Evolutionary conservation across 2,113 vertebrate genomes (phyloP).

Genomic region (Crypturellus undulatus): DNA sequence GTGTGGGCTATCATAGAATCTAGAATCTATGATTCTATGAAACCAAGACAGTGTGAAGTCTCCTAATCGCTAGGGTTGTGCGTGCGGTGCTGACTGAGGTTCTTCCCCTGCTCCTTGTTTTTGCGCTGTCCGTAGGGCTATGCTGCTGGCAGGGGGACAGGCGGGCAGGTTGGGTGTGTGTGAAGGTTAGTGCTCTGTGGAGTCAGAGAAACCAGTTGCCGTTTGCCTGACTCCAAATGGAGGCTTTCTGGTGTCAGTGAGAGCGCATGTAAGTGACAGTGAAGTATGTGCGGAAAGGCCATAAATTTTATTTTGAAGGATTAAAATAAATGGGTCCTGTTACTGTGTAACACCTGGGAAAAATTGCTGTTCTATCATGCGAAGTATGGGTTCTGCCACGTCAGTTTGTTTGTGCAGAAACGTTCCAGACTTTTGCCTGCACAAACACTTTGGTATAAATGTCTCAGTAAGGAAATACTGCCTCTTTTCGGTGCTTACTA

Average conservation of each 20-base stretch:
- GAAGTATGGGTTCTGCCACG: background rate
- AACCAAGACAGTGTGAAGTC: background rate
- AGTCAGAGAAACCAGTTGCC: background rate
- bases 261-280: background rate
- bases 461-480: background rate
- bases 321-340: background rate
- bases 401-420: background rate
- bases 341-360: background rate
- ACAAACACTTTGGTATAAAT: background rate
- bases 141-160: background rate
- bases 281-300: background rate
- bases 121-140: background rate
- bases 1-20: no score
- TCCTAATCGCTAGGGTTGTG: background rate
- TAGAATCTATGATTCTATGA: no score
- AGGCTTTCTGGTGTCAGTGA: background rate
- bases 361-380: background rate
- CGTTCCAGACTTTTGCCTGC: background rate
- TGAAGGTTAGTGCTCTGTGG: background rate
- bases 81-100: accelerated
- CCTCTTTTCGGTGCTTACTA: background rate
- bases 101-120: background rate
- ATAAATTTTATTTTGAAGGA: background rate
- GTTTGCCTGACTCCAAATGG: background rate
- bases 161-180: background rate